A percentile compares a stretch with the other conserved stretches of the same genome.
These are phyloP conservation scores for Xiphorhynchus erythropygius DNA, from an alignment of 2,797 vertebrate genomes.

Conservation along the genomic window DNA sequence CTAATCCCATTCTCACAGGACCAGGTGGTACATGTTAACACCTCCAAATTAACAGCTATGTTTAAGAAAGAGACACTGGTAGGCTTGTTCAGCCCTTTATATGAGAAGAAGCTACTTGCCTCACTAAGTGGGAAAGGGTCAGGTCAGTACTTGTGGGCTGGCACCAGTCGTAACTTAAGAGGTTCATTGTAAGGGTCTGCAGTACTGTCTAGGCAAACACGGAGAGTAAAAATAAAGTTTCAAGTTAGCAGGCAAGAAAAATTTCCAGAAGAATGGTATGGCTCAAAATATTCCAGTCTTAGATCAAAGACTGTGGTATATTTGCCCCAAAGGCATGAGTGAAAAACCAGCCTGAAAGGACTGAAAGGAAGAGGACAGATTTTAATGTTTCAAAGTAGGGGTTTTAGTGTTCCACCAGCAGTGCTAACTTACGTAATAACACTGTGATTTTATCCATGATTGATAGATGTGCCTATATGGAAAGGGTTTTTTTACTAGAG, in stretches of 20 bases:
- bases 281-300: neutral
- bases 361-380: neutral
- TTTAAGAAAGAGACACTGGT: neutral
- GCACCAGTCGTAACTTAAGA: neutral
- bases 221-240: neutral
- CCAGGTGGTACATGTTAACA: constrained; percentile 37
- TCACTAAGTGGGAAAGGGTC: neutral
- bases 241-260: neutral
- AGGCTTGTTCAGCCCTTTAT: neutral
- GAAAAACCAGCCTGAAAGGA: neutral
- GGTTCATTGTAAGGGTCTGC: neutral
- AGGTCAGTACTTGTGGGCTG: neutral
- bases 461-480: neutral
- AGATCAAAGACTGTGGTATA: neutral
- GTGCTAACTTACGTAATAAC: neutral
- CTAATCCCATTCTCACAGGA: constrained; percentile 29
- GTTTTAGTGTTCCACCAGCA: neutral
- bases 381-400: neutral
- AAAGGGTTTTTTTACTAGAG: neutral
- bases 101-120: neutral
- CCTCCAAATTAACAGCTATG: constrained; percentile 27
- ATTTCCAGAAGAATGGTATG: neutral
- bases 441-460: neutral
- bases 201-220: neutral
- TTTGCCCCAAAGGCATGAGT: neutral